Base-by-base conservation (phyloP, 2,888 invertebrate species). In the Diloba caeruleocephala region DNA sequence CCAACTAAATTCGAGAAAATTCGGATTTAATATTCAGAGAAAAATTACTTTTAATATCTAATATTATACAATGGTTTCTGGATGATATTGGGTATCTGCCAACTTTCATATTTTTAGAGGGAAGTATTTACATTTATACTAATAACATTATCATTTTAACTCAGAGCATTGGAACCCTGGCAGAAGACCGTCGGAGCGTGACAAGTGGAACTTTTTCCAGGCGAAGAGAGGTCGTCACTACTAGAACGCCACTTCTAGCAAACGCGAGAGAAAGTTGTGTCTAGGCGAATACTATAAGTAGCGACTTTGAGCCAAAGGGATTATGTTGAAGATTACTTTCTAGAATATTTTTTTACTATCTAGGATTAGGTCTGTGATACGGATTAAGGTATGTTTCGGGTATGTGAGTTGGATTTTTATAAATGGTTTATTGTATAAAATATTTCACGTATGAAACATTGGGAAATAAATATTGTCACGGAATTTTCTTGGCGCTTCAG, bases 191-290 rank as follows among this genome's bases (percentile, higher is more conserved):
- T 1, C 85, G 91, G 26, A 92, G 92, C 58, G 83, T 92, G 23
- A 88, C 91, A 12, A 90, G 92, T 59, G 92, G 91, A 0, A 92
- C 91, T 9, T 70, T 91, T 29, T 88, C 92, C 2, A 81, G 92
- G 28, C 81, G 94, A 60, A 92, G 96, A 74, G 96, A 96, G 83
- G 95, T 96, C 10, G 96, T 96, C 50, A 96, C 96, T 0, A 96
- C 96, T 25, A 90, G 96, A 79, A 96, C 96, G 34, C 96, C 96
- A 0, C 90, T 96, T n/a, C 94, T 96, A 83, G 95, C 95, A 17
- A 96, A 95, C 80, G 85, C 93, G 1, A 94, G 96, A 73, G 96
- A 96, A 81, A 96, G 96, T 84, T 96, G 96, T 81, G 96, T 96
- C 76, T 96, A 88, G 75, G 58, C 77, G 78, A 50, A 61, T 54